Conservation (phyloP, 2,113 vertebrate species). For the Leiothrix lutea region DNA sequence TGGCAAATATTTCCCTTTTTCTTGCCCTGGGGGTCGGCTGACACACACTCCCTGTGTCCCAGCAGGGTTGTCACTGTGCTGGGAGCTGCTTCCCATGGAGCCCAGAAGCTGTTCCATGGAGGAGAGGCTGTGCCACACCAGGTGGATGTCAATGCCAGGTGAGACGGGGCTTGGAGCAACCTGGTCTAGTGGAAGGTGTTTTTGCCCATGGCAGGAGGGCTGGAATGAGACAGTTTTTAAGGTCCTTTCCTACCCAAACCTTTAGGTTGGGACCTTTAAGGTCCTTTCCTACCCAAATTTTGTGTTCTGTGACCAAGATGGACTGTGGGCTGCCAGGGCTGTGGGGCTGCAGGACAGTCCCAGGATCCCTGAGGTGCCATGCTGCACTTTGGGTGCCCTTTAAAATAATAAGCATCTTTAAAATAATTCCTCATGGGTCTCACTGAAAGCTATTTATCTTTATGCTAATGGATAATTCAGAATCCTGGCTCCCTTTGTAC, state of each 20-base stretch:
- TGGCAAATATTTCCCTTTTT: background rate
- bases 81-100: background rate
- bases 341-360: background rate
- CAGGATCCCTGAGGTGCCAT: background rate
- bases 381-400: fast-evolving
- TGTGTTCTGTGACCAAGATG: background rate
- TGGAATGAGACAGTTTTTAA: background rate
- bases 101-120: background rate
- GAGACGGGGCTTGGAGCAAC: background rate
- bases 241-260: background rate
- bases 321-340: background rate
- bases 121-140: background rate
- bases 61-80: background rate
- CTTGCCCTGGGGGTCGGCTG: background rate
- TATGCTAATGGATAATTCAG: background rate
- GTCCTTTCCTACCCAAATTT: background rate
- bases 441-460: background rate
- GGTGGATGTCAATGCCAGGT: background rate
- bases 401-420: background rate
- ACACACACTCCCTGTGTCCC: fast-evolving
- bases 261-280: background rate
- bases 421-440: background rate
- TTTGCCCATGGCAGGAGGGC: background rate
- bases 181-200: background rate
- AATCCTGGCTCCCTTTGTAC: background rate